phyloP scores from a whole-genome alignment of 2,113 vertebrate genomes.

The Microcebus griseorufus region DNA sequence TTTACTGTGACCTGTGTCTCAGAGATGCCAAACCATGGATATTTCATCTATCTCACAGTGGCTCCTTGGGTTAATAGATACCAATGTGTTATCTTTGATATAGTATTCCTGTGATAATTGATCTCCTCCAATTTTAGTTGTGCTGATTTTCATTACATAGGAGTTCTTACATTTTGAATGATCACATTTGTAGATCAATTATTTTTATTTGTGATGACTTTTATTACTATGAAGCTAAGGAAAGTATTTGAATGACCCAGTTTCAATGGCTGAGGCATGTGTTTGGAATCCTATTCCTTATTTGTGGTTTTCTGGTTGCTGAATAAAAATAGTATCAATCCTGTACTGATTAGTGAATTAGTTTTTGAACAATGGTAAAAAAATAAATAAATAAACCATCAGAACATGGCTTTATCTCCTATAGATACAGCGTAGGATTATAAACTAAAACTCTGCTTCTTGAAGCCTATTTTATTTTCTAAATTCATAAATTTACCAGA shows the following conservation, averaged over 20 bases:
- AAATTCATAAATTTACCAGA: background rate
- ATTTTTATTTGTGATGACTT: background rate
- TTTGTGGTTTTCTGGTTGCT: background rate
- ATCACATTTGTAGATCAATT: background rate
- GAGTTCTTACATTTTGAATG: background rate
- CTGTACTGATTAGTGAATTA: background rate
- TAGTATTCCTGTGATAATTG: background rate
- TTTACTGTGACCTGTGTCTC: background rate
- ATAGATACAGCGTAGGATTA: background rate
- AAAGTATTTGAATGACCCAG: background rate
- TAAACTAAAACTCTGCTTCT: background rate
- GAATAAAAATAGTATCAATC: background rate
- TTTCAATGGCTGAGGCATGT: conserved; percentile 4
- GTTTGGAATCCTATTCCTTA: background rate
- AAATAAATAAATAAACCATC: background rate
- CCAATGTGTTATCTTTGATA: background rate
- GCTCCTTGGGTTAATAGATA: background rate
- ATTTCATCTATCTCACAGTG: fast-evolving
- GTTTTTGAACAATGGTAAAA: background rate
- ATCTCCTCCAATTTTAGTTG: background rate
- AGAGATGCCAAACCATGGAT: background rate
- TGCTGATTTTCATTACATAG: background rate
- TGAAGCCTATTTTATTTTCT: background rate
- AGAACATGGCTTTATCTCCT: background rate
- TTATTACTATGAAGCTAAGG: conserved; percentile 6